Evolutionary conservation across 2,888 invertebrate species (phyloP).

Genomic region (Drosophila nigritarsus): DNA sequence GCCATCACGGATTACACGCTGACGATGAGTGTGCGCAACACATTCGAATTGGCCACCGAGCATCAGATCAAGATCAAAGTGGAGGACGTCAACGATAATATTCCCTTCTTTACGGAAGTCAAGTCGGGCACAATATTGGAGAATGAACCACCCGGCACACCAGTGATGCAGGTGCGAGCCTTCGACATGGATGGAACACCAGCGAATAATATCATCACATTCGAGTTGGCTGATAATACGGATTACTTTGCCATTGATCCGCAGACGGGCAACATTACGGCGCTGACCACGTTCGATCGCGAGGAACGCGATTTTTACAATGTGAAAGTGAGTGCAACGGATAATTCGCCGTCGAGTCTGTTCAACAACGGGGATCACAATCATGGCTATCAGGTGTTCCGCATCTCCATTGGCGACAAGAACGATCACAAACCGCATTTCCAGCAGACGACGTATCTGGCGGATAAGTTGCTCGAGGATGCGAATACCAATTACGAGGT

Average conservation of each 20-base stretch:
- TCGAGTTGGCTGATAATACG: slow-evolving; percentile 89
- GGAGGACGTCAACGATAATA: slow-evolving; percentile 95
- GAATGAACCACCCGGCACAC: slow-evolving; percentile 93
- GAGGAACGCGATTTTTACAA: slow-evolving; percentile 94
- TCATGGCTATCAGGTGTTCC: slow-evolving; percentile 91
- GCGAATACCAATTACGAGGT: slow-evolving; percentile 93
- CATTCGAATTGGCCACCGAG: slow-evolving; percentile 91
- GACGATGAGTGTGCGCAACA: slow-evolving; percentile 93
- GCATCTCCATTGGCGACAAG: slow-evolving; percentile 96
- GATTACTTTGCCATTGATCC: slow-evolving; percentile 94
- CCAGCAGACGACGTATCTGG: slow-evolving; percentile 90
- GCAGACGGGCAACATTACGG: slow-evolving; percentile 95
- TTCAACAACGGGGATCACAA: slow-evolving; percentile 89
- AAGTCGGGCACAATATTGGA: slow-evolving; percentile 93
- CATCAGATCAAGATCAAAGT: slow-evolving; percentile 92
- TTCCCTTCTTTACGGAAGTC: slow-evolving; percentile 93
- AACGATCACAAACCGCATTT: slow-evolving; percentile 98
- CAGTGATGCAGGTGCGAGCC: slow-evolving; percentile 94
- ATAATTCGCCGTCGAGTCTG: slow-evolving; percentile 94
- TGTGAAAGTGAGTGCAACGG: slow-evolving; percentile 95
- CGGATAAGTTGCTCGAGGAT: slow-evolving; percentile 92
- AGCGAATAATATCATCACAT: slow-evolving; percentile 93
- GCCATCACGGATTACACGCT: slow-evolving; percentile 93
- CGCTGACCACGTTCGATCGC: slow-evolving; percentile 92
- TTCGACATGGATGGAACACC: slow-evolving; percentile 94